Base-by-base conservation (phyloP, 2,113 vertebrate species). In the Parotia lawesii region DNA sequence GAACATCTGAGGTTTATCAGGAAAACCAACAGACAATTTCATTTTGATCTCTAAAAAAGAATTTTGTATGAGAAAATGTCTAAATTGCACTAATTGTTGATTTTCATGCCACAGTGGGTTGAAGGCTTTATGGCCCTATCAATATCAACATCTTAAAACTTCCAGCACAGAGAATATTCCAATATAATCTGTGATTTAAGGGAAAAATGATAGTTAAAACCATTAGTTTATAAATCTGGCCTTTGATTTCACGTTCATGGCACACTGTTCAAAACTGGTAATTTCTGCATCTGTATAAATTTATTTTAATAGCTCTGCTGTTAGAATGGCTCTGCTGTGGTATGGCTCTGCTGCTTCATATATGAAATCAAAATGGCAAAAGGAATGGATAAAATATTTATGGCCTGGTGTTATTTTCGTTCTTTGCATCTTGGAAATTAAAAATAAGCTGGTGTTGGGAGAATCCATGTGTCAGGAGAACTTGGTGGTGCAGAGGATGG, bases 261-360 rank as follows among this genome's bases (percentile, higher is more conserved):
- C 54, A 28, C 21, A 3, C 60, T 44, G 15, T 27, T 54, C 38
- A 42, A 20, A 84, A 31, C 15, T 75, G 60, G 9, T 15, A 19
- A 78, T 21, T 65, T 27, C 6, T 56, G 2, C 18, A 54, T 17
- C 38, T 80, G 0, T 6, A 0, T 8, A 5, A 47, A 8, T 64
- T 91, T 38, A 35, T 64, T 40, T 28, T 37, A 23, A 27, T 54
- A 21, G 19, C 19, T 54, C 53, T 54, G 51, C 18, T 31, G 11
- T 18, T 53, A 10, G 28, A 29, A 29, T 53, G 51, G 51, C 51
- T 50, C 45, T 47, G 47, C 14, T 50, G 10, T 10, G 18, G 9
- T 25, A 10, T n/a, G 22, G 12, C 48, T 85, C 37, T 74, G 74
- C 45, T 69, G 1, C 45, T 75, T 85, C 25, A 10, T 12, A 0